Conservation (phyloP, 2,797 vertebrate species). For the Chloroceryle amazona region DNA sequence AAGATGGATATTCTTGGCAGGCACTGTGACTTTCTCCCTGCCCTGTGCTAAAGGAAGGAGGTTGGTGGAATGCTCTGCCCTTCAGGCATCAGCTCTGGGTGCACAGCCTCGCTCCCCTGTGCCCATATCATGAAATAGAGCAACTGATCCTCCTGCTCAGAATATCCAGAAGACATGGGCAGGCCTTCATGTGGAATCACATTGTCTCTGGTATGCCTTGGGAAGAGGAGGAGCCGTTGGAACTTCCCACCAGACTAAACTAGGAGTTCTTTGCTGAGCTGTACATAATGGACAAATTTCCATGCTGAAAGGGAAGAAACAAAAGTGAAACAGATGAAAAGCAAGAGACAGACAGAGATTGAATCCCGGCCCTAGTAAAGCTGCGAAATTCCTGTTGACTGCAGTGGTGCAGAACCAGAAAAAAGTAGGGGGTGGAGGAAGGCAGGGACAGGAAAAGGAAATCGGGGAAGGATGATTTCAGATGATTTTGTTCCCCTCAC, state of each 20-base stretch:
- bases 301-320: neutral
- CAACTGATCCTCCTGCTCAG: neutral
- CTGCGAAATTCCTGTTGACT: neutral
- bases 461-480: neutral
- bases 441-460: neutral
- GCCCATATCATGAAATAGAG: neutral
- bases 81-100: neutral
- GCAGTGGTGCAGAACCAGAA: neutral
- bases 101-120: fast-evolving
- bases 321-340: neutral
- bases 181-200: neutral
- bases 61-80: neutral
- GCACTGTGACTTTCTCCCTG: neutral
- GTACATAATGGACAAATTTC: neutral
- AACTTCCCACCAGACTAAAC: neutral
- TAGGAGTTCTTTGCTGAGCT: neutral
- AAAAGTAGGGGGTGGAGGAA: neutral
- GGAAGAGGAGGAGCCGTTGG: neutral
- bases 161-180: neutral
- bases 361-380: neutral
- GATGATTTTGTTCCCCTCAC: neutral
- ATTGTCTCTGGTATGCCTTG: neutral
- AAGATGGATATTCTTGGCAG: slow-evolving; percentile 4
- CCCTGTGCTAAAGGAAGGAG: neutral
- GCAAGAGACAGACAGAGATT: neutral